Evolutionary conservation across 2,797 vertebrate genomes (phyloP).

Genomic region (Salmo trutta): DNA sequence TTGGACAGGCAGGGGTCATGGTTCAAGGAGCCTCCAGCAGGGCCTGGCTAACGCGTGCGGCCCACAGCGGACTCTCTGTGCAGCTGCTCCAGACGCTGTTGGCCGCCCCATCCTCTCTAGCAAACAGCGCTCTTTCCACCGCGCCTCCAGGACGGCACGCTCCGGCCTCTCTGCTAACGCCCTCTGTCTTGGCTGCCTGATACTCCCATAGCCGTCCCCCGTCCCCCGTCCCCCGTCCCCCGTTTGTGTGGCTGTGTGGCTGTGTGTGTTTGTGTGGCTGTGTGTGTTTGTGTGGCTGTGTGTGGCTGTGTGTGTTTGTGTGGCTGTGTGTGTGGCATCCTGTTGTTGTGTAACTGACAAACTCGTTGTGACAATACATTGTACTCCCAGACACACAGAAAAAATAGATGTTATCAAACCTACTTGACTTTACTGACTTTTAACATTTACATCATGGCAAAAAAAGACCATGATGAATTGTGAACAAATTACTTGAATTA

Average conservation of each 20-base stretch:
- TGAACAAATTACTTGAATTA: no score
- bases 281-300: neutral
- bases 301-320: neutral
- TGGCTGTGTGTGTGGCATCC: neutral
- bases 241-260: neutral
- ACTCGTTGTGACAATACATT: neutral
- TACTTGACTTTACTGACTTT: neutral
- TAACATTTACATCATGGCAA: neutral
- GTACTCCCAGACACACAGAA: neutral
- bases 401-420: neutral
- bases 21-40: slow-evolving; percentile 61
- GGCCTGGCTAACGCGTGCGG: slow-evolving; percentile 58
- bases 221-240: no score
- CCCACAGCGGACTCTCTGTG: slow-evolving; percentile 71
- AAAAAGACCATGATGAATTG: no score
- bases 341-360: neutral
- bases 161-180: slow-evolving; percentile 62
- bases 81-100: slow-evolving; percentile 70
- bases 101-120: slow-evolving; percentile 72
- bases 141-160: slow-evolving; percentile 68
- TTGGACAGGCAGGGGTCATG: slow-evolving; percentile 65
- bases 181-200: slow-evolving; percentile 60
- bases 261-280: neutral
- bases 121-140: slow-evolving; percentile 71
- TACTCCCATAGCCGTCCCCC: slow-evolving; percentile 56